Conservation (phyloP, 2,888 invertebrate genomes). For the Lucinisca nassula region DNA sequence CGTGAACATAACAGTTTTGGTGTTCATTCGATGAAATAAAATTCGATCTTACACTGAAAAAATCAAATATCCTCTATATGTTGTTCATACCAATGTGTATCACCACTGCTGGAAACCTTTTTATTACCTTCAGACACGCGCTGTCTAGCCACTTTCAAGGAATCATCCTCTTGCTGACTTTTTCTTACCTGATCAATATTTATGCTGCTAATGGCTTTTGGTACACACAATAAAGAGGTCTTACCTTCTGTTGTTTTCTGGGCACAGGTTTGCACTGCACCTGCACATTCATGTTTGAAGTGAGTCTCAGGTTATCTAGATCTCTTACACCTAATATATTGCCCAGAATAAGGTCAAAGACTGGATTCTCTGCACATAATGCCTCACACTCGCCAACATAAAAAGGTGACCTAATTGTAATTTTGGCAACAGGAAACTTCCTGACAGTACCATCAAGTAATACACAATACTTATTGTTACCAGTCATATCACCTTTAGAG, state of each 20-base stretch:
- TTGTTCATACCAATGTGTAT: background rate
- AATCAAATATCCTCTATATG: too few species aligned
- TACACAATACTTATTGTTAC: slow-evolving; percentile 25
- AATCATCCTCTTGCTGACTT: background rate
- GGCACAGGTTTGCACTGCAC: background rate
- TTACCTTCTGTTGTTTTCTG: background rate
- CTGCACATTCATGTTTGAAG: background rate
- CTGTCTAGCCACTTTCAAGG: background rate
- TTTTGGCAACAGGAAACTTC: slow-evolving; percentile 29
- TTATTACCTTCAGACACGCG: background rate
- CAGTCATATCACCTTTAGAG: slow-evolving; percentile 25
- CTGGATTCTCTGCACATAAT: slow-evolving; percentile 32
- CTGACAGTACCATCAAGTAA: slow-evolving; percentile 51
- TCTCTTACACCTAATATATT: slow-evolving; percentile 34
- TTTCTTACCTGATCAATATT: background rate
- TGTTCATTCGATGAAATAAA: too few species aligned
- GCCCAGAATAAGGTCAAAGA: slow-evolving; percentile 50
- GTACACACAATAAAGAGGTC: background rate
- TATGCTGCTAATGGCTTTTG: background rate
- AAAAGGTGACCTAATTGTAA: slow-evolving; percentile 48
- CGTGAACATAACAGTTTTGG: too few species aligned
- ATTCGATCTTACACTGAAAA: too few species aligned
- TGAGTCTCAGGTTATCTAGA: background rate
- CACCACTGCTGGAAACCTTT: background rate
- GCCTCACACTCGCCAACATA: slow-evolving; percentile 38